These are phyloP conservation scores for Psilanteris sp. DNA, from an alignment of 1,140 invertebrate species.

Conservation along the genomic window DNA sequence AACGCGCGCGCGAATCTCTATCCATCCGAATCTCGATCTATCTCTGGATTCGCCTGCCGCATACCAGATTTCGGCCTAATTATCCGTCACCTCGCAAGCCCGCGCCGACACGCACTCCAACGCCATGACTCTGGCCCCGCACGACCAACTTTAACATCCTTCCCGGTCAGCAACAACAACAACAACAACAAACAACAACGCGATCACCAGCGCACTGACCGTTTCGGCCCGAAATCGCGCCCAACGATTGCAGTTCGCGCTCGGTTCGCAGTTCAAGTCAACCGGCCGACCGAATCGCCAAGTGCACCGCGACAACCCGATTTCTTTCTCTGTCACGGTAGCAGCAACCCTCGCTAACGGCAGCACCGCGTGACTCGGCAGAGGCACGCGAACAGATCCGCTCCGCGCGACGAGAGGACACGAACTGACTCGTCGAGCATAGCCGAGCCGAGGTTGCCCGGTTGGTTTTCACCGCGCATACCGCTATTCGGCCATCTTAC, in stretches of 20 bases:
- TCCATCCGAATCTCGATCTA: conserved; percentile 6
- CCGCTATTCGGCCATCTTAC: conserved; percentile 63
- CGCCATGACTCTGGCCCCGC: too few relatives aligned
- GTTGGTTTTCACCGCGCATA: conserved; percentile 61
- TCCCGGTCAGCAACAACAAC: too few relatives aligned
- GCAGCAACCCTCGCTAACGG: conserved; percentile 12
- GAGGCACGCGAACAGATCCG: conserved; percentile 28
- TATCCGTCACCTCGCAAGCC: too few relatives aligned
- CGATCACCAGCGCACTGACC: too few relatives aligned
- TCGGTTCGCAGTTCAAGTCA: background rate
- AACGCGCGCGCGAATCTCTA: conserved; percentile 12
- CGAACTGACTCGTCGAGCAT: conserved; percentile 54
- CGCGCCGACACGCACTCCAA: too few relatives aligned
- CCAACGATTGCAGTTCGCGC: background rate
- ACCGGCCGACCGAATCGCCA: background rate
- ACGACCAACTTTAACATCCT: too few relatives aligned
- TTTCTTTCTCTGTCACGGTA: conserved; percentile 5
- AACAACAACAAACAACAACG: too few relatives aligned
- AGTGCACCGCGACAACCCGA: background rate
- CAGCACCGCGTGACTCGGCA: conserved; percentile 39
- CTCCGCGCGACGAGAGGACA: conserved; percentile 57
- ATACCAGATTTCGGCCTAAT: too few relatives aligned
- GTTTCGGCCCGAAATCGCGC: too few relatives aligned
- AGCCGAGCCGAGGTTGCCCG: conserved; percentile 58
- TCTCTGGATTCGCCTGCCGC: too few relatives aligned